Base-by-base conservation (phyloP, 2,113 vertebrate species). In the Thomomys bottae region DNA sequence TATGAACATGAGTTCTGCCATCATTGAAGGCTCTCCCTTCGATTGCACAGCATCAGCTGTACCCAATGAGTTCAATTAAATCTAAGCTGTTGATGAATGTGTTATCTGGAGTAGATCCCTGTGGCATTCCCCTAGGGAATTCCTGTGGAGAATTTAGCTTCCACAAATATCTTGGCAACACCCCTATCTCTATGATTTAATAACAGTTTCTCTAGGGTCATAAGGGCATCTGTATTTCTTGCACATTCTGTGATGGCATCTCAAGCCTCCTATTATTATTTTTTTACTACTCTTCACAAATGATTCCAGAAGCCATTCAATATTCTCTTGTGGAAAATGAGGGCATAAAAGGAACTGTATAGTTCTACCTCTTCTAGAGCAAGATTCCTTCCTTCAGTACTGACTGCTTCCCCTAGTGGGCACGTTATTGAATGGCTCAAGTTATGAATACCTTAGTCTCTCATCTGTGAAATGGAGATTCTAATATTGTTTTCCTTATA, bases 221-320 rank as follows among this genome's bases (percentile, higher is more conserved):
- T 8, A 38, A 85, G 36, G 82, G 87, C 70, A 85, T 36, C 66
- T 61, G 8, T n/a, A 78, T 75, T 89, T 84, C 89, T 91, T 64
- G 34, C 23, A 49, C 28, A 38, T 3, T 21, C 57, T 14, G 10
- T 68, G 59, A 90, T 57, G 75, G 71, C 59, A 88, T 68, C 79
- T 82, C 38, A 12, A 40, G 63, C 6, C 57, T 77, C n/a, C 63
- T 88, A n/a, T n/a, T n/a, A n/a, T n/a, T n/a, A n/a, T 64, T 10
- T 68, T 70, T 34, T 8, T 24, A n/a, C 82, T 49, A 23, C 32
- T 83, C 21, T 76, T 57, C 85, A 59, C 18, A 91, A 63, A 80
- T 80, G 61, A 70, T 82, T 76, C 64, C n/a, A 59, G 28, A 67
- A 59, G 54, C 45, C 42, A 45, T 49, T 21, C 57, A 73, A 12